These are phyloP conservation scores for Zapus hudsonius DNA, from an alignment of 2,113 vertebrate species.

Conservation along the genomic window DNA sequence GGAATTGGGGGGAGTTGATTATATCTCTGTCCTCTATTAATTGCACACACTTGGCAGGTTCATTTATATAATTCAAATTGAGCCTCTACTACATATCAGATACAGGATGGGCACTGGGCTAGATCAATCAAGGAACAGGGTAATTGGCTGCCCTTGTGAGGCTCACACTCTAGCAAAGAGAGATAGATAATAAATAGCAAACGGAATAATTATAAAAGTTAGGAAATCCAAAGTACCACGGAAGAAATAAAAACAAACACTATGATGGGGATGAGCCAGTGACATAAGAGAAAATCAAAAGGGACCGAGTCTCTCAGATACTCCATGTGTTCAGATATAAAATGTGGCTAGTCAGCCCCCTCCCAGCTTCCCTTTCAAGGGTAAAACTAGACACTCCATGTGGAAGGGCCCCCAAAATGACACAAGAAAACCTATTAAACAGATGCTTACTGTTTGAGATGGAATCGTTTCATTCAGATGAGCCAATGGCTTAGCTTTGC, in stretches of 20 bases:
- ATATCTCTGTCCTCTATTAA: background rate
- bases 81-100: background rate
- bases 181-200: background rate
- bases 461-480: background rate
- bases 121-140: background rate
- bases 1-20: background rate
- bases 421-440: background rate
- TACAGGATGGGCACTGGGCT: background rate
- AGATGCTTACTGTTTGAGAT: background rate
- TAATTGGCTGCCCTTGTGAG: rapidly evolving
- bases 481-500: background rate
- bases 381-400: background rate
- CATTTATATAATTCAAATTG: background rate
- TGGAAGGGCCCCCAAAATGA: background rate
- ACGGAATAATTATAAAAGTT: background rate
- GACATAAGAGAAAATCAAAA: background rate
- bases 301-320: background rate
- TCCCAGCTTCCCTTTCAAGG: background rate
- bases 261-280: background rate
- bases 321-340: rapidly evolving
- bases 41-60: background rate
- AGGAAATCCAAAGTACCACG: background rate
- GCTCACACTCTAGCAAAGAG: background rate
- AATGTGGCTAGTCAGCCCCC: too few species aligned
- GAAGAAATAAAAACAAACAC: background rate